Percentiles rank a stretch among this genome's conserved stretches.
phyloP scores from a whole-genome alignment of 2,888 invertebrate species.

The Leptopilina drosophilae region DNA sequence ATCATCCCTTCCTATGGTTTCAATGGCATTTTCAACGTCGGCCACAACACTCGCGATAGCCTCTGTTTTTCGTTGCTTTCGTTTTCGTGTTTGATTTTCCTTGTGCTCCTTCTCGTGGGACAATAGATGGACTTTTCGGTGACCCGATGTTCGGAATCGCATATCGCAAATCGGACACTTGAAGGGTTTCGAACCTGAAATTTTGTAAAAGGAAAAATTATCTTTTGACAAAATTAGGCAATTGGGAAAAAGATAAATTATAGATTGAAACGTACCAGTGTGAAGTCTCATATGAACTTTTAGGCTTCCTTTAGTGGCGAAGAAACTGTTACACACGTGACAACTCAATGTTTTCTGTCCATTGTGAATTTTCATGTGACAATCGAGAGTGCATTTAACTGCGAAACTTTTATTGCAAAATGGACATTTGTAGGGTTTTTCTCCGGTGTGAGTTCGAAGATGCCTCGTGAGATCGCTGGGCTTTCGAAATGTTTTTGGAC shows the following conservation, averaged over 20 bases:
- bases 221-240: background rate
- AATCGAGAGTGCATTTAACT: conserved; percentile 82
- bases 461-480: conserved; percentile 84
- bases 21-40: conserved; percentile 52
- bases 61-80: conserved; percentile 60
- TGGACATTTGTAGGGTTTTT: conserved; percentile 82
- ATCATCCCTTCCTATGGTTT: background rate
- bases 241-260: too few relatives aligned
- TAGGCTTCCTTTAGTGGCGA: conserved; percentile 83
- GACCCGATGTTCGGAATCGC: conserved; percentile 83
- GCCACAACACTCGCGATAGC: conserved; percentile 61
- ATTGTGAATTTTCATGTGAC: conserved; percentile 81
- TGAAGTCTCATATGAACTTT: conserved; percentile 84
- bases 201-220: background rate
- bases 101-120: conserved; percentile 77
- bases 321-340: conserved; percentile 81
- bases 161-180: conserved; percentile 81
- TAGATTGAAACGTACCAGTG: conserved; percentile 75
- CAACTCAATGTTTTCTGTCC: conserved; percentile 80
- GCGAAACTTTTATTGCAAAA: conserved; percentile 80
- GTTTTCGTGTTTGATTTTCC: conserved; percentile 43
- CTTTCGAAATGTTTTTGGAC: conserved; percentile 83
- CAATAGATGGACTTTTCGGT: conserved; percentile 81
- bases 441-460: conserved; percentile 83
- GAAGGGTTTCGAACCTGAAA: conserved; percentile 80